phyloP scores from a whole-genome alignment of 2,888 invertebrate species.

The Tetragnatha montana region DNA sequence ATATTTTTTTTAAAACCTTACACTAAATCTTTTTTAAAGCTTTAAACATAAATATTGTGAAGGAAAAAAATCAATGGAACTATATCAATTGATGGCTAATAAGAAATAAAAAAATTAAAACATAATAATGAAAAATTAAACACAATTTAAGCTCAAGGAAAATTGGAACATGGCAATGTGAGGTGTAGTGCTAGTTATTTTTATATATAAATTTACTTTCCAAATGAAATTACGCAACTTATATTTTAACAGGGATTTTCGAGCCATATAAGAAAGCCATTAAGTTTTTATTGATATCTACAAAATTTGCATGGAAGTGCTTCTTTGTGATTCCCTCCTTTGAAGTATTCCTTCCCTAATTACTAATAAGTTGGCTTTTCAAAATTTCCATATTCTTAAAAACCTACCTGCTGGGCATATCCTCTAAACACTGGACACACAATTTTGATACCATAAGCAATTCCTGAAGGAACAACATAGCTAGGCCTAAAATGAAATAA shows the following conservation, averaged over 20 bases:
- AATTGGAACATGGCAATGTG: no score
- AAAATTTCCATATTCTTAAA: neutral
- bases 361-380: neutral
- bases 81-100: no score
- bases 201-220: neutral
- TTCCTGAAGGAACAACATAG: conserved; percentile 90
- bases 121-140: neutral
- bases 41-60: no score
- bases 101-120: neutral
- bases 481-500: conserved; percentile 79
- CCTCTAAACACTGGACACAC: conserved; percentile 96
- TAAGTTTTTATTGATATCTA: neutral
- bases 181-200: no score
- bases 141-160: no score
- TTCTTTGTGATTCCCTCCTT: no score
- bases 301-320: no score
- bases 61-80: no score
- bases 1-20: neutral
- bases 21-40: neutral
- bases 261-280: no score
- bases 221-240: neutral
- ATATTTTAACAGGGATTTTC: neutral
- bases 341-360: neutral
- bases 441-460: conserved; percentile 88
- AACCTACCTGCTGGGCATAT: conserved; percentile 88